These are phyloP conservation scores for Perizoma flavofasciatum DNA, from an alignment of 2,888 invertebrate genomes.

Conservation along the genomic window DNA sequence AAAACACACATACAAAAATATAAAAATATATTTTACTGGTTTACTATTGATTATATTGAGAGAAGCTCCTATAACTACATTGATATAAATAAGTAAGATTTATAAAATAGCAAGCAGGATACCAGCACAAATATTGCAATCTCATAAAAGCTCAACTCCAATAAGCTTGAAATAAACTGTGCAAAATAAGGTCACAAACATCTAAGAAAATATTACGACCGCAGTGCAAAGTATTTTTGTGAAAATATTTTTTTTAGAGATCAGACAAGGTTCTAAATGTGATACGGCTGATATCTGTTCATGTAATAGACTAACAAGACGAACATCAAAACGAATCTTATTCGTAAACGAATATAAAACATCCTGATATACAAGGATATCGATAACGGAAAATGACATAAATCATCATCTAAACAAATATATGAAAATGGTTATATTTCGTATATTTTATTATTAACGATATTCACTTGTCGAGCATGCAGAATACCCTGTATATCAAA, in stretches of 20 bases:
- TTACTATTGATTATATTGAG: constrained; percentile 2
- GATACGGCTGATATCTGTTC: constrained; percentile 12
- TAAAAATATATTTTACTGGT: constrained; percentile 8
- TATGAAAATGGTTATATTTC: no score
- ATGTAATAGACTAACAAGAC: constrained; percentile 10
- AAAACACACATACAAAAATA: not conserved
- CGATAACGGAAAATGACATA: no score
- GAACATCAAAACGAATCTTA: not conserved
- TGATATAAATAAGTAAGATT: constrained; percentile 6
- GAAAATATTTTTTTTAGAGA: constrained; percentile 10
- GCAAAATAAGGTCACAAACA: constrained; percentile 42
- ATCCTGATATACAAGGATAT: no score
- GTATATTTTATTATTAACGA: no score
- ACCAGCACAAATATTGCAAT: constrained; percentile 29
- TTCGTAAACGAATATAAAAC: not conserved
- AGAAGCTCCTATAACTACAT: constrained; percentile 4
- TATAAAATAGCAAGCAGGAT: constrained; percentile 14
- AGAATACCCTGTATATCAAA: no score
- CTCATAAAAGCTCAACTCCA: constrained; percentile 54
- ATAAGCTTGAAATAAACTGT: constrained; percentile 58
- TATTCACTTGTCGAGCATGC: no score
- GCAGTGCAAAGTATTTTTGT: constrained; percentile 19
- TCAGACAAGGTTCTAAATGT: constrained; percentile 16
- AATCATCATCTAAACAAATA: no score
- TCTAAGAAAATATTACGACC: constrained; percentile 13